Base-by-base conservation (phyloP, 1,140 invertebrate species). In the Brachionus sp. region DNA sequence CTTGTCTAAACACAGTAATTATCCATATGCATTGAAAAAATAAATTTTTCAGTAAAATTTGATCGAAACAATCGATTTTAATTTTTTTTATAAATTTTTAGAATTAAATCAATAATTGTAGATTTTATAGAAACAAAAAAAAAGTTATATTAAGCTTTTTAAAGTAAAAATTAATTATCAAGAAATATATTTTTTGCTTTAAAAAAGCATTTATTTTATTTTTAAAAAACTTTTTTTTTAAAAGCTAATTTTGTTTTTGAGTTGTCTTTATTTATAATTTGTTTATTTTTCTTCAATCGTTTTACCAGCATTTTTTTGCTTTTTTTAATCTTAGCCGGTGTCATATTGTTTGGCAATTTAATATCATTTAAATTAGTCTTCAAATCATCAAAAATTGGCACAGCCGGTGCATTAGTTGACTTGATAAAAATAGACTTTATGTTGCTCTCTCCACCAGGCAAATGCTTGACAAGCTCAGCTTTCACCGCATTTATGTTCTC, bases 331-430 rank as follows among this genome's bases (percentile, higher is more conserved):
- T 80, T 57, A n/a, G n/a, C 9, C 3, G 77, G 46, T 57, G 77
- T 80, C 77, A 80, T 80, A 44, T 80, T 80, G 23, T 80, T 80
- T 35, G 77, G 77, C 5, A 80, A 9, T 19, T 80, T 66, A 7
- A 80, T 66, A 10, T 57, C 35, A 80, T 80, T 80, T 12, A 66
- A 23, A 9, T 25, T 62, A 4, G 10, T 33, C 12, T 80, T 80
- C 10, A 35, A 10, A 25, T 80, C 77, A 3, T 42, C 13, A 80
- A 29, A 80, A 23, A 80, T 80, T 23, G 77, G 77, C 7, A 80
- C 29, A 9, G 77, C 77, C 6, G 37, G 29, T 16, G 50, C 19
- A 44, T 80, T 29, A 33, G 77, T 80, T 12, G 77, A 80, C 29
- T 80, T 80, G 10, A 80, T 42, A 66, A 57, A 80, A 5, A 80